Evolutionary conservation across 2,888 invertebrate species (phyloP).

Genomic region (Ormyrus labotus): DNA sequence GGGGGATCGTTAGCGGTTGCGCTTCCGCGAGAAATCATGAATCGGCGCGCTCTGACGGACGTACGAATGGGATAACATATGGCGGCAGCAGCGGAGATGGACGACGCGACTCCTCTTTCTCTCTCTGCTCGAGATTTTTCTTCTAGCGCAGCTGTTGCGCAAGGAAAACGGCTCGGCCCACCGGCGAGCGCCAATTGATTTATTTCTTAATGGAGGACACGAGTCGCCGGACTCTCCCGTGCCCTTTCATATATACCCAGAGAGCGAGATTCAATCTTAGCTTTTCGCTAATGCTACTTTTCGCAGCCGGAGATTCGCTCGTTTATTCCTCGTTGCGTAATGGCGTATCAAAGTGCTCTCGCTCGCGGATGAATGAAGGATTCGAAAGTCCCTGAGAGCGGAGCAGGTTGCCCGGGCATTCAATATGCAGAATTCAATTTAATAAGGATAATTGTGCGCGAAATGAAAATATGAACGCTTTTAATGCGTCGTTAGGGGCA

Average conservation of each 20-base stretch:
- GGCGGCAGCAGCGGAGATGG: conserved; percentile 2
- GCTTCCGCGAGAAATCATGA: conserved; percentile 48
- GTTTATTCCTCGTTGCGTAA: conserved; percentile 29
- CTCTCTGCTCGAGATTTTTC: not conserved
- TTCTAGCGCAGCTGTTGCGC: conserved; percentile 65
- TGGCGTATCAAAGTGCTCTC: conserved; percentile 16
- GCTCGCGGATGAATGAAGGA: conserved; percentile 21
- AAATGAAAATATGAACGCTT: conserved; percentile 6
- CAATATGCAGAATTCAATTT: conserved; percentile 5
- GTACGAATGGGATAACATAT: conserved; percentile 32
- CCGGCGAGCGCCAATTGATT: conserved; percentile 66
- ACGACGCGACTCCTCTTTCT: not conserved
- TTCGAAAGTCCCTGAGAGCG: conserved; percentile 15
- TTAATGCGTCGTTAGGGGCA: conserved; percentile 6
- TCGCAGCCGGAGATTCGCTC: not conserved
- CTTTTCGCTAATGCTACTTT: not conserved
- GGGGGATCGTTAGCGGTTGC: conserved; percentile 9
- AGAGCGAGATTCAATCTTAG: not conserved
- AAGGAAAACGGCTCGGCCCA: conserved; percentile 56
- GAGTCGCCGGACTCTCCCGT: too few species aligned
- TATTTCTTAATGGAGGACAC: conserved; percentile 62
- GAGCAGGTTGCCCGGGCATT: not conserved
- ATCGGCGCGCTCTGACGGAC: conserved; percentile 38
- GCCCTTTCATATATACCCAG: not conserved
- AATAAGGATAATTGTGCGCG: conserved; percentile 18